Evolutionary conservation across 2,888 invertebrate genomes (phyloP), one percentile per base, ranked within the genome.

Genomic region (Brachyptera risi): DNA sequence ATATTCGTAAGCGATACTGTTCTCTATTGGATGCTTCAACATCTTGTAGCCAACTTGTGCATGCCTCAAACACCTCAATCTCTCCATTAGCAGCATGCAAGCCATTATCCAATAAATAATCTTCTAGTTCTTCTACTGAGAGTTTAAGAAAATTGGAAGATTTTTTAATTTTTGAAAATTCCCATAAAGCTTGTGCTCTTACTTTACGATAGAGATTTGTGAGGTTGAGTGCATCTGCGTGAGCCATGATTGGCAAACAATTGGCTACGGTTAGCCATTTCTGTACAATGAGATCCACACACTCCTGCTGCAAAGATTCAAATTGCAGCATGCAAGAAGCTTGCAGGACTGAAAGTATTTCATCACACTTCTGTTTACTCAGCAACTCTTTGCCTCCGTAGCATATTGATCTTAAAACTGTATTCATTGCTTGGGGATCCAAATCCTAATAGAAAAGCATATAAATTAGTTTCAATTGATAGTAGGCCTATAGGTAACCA

Each of bases 321-420:
- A 79, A 76, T 66, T 78, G 76, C 42, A 78, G 68, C 73, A 76
- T 75, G 62, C 72, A 72, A 15, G 76, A 71, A 1, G 74, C 71
- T 65, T 75, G 71, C 24, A 78, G 67, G 15, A 75, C 71, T 38
- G 62, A 60, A 1, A 62, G 50, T 17, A 73, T 63, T 60, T 73
- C 71, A 56, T 72, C 71, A 57, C 72, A 69, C 23, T 68, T 64
- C 21, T 74, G 67, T 31, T 67, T 49, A 57, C 70, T 24, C 26
- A 65, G 67, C 1, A 64, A 63, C 15, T 66, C 62, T 62, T 58
- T 37, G 24, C 51, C n/a, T n/a, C n/a, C 40, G 4, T 74, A 71
- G 59, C 68, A 67, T 21, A 76, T 62, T 47, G 73, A 62, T 15
- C 68, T 67, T 49, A 78, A 64, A 44, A 78, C 72, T 44, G 72